A percentile compares a stretch with the other conserved stretches of the same genome.
These are phyloP conservation scores for Caranx ignobilis DNA, from an alignment of 2,113 vertebrate species.

Conservation along the genomic window DNA sequence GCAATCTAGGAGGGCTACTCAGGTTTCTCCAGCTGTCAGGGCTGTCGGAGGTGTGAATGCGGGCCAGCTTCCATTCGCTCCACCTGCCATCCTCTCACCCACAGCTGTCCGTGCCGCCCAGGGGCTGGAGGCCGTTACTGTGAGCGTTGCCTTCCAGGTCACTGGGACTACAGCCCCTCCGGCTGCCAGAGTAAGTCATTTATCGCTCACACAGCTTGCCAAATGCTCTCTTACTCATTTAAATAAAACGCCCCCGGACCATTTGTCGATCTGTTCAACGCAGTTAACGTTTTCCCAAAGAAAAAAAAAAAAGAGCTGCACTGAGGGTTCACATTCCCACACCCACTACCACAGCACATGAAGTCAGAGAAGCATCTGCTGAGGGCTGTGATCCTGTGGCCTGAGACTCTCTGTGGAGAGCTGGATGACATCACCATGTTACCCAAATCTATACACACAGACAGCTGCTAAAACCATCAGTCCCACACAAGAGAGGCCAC, in stretches of 20 bases:
- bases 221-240: conserved; percentile 20
- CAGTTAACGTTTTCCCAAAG: conserved; percentile 31
- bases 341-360: conserved; percentile 50
- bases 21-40: conserved; percentile 85
- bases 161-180: conserved; percentile 84
- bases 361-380: conserved; percentile 57
- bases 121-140: conserved; percentile 86
- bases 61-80: conserved; percentile 78
- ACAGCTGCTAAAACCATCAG: conserved; percentile 59
- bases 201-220: neutral
- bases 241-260: neutral
- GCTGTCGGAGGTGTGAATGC: conserved; percentile 86
- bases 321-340: conserved; percentile 51
- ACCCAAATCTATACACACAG: conserved; percentile 19
- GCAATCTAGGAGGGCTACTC: conserved; percentile 83
- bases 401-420: conserved; percentile 39
- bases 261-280: conserved; percentile 27
- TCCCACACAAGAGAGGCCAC: conserved; percentile 40
- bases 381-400: conserved; percentile 38
- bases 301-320: neutral
- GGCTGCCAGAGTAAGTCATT: conserved; percentile 86
- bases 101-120: conserved; percentile 83
- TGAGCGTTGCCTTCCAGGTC: conserved; percentile 83
- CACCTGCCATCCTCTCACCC: conserved; percentile 85
- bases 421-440: conserved; percentile 61